Conservation (phyloP, 2,797 vertebrate genomes). For the Graptemys geographica region DNA sequence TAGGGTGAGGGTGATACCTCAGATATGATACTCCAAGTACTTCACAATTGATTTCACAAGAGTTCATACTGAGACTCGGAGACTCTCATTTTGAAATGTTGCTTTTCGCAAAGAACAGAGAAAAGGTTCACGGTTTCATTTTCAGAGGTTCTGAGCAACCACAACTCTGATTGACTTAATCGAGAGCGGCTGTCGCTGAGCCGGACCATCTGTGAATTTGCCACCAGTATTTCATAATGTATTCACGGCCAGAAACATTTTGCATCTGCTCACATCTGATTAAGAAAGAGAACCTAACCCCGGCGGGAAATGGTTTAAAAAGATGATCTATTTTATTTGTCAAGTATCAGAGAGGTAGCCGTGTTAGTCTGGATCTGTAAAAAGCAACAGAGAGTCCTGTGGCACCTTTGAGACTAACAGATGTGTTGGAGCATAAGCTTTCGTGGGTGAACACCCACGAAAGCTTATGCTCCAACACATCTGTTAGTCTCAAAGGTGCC, state of each 20-base stretch:
- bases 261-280: neutral
- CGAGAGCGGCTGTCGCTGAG: neutral
- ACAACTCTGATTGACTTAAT: neutral
- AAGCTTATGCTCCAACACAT: too few relatives aligned
- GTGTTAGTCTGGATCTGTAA: too few relatives aligned
- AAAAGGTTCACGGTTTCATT: neutral
- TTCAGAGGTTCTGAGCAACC: neutral
- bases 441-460: too few relatives aligned
- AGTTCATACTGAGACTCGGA: neutral
- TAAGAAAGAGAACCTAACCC: constrained; percentile 40
- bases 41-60: neutral
- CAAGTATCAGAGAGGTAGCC: too few relatives aligned
- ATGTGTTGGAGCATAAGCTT: too few relatives aligned
- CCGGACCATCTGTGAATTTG: neutral
- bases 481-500: too few relatives aligned
- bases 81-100: neutral
- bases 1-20: too few relatives aligned
- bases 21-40: neutral
- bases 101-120: neutral
- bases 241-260: constrained; percentile 8
- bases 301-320: neutral
- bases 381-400: too few relatives aligned
- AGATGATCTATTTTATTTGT: neutral
- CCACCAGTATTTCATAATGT: neutral
- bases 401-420: too few relatives aligned